Evolutionary conservation across 2,888 invertebrate species (phyloP).

Genomic region (Ariolimax columbianus): DNA sequence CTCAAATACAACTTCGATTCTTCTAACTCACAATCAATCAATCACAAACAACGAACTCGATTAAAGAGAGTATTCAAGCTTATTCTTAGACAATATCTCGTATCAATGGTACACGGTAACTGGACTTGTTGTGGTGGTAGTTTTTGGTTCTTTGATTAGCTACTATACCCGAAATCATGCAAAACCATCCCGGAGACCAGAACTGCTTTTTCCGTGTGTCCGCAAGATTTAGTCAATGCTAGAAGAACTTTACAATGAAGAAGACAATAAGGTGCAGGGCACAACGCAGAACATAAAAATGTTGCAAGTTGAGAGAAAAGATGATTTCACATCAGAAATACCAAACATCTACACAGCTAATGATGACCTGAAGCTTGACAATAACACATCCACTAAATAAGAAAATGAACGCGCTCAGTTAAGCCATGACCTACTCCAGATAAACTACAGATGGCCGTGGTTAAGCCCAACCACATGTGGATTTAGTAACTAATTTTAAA

Average conservation of each 20-base stretch:
- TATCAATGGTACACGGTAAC: slow-evolving; percentile 49
- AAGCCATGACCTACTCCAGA: too few relatives aligned
- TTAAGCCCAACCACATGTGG: too few relatives aligned
- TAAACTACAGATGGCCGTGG: too few relatives aligned
- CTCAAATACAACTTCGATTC: background rate
- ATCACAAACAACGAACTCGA: background rate
- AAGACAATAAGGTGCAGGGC: background rate
- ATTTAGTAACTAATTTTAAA: too few relatives aligned
- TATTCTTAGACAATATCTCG: slow-evolving; percentile 51
- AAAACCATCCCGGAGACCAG: background rate
- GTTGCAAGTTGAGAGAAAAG: background rate
- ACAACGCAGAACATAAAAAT: background rate
- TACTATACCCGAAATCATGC: background rate
- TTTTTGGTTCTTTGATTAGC: slow-evolving; percentile 42
- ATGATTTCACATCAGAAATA: background rate
- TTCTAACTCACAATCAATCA: background rate
- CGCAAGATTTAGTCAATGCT: background rate
- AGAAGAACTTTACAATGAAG: background rate
- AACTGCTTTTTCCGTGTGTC: background rate
- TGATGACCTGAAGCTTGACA: background rate
- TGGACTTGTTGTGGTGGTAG: slow-evolving; percentile 31
- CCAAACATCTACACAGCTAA: background rate
- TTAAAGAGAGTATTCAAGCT: background rate
- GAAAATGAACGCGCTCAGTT: too few relatives aligned
- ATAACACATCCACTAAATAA: too few relatives aligned